Conservation (phyloP, 37 sponge, comb jelly and placozoan species). For the Crambe crambe region DNA sequence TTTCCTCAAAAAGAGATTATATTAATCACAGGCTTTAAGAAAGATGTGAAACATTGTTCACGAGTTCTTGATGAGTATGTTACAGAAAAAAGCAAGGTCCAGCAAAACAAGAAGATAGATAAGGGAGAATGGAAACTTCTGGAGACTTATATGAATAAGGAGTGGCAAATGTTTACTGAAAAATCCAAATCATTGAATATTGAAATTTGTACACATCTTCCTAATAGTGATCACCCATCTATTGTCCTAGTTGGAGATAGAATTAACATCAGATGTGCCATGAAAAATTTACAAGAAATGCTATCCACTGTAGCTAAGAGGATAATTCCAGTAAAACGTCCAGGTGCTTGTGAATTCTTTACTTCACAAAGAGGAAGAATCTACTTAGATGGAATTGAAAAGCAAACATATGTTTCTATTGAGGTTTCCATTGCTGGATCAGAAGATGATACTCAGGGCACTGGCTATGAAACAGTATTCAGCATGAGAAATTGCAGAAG, state of each 20-base stretch:
- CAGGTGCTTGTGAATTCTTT: conserved; percentile 46
- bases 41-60: conserved; percentile 3
- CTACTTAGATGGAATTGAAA: conserved; percentile 31
- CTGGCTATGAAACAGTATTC: not conserved
- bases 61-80: conserved; percentile 19
- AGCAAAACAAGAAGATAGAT: conserved; percentile 2
- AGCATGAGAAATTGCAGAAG: not conserved
- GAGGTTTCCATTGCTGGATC: conserved; percentile 3
- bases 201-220: not conserved
- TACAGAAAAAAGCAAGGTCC: conserved; percentile 24
- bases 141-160: not conserved
- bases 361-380: conserved; percentile 1
- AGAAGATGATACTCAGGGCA: not conserved
- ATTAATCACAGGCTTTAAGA: conserved; percentile 9
- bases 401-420: conserved; percentile 14
- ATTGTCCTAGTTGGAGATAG: conserved; percentile 19
- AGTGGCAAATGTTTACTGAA: conserved; percentile 10
- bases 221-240: not conserved
- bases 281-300: not conserved
- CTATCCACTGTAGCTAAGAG: not conserved
- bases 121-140: conserved; percentile 39
- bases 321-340: conserved; percentile 1
- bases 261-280: not conserved
- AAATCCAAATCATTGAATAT: not conserved
- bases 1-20: not conserved